Base-by-base conservation (phyloP, 2,797 vertebrate genomes). In the Halcyon smyrnensis region DNA sequence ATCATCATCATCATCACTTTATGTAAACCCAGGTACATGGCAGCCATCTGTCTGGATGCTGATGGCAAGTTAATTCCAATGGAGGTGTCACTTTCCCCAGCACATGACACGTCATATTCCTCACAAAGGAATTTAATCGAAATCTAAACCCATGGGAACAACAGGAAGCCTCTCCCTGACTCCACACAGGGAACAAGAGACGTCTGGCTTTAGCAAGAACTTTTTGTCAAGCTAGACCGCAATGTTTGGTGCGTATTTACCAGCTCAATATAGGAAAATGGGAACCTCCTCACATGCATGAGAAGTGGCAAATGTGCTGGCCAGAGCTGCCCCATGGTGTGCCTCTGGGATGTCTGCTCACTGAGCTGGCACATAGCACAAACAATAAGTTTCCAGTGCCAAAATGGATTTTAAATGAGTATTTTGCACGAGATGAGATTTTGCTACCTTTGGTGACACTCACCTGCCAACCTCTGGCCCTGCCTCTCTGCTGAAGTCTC, bases 91-190 rank as follows among this genome's bases (percentile, higher is more conserved):
- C 41, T 76, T 65, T 17, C 57, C 34, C n/a, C 70, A 69, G 5
- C 1, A 0, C 24, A 30, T 1, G 8, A 48, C 34, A 74, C 0
- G 1, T 17, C 23, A 34, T 4, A 18, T 32, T 15, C 34, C 11
- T 50, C 3, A 1, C 45, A 65, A 0, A 0, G 32, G 36, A 74
- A 74, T 39, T 74, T 14, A 56, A 62, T 46, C 36, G 24, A 37
- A 87, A 84, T 45, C 30, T n/a, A 56, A 75, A 62, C 9, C 13
- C 62, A 23, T 0, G 19, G 62, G 36, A 74, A 86, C 6, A 51
- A 67, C 56, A 91, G 25, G 36, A 73, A 94, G 24, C n/a, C 27
- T 51, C 46, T 79, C 21, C 62, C 46, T 39, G 27, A 34, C 45
- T 86, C 53, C 53, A 39, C 11, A 78, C 2, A 56, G 15, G 17